phyloP scores from a whole-genome alignment of 2,113 vertebrate species.

The Bolborhynchus lineola region DNA sequence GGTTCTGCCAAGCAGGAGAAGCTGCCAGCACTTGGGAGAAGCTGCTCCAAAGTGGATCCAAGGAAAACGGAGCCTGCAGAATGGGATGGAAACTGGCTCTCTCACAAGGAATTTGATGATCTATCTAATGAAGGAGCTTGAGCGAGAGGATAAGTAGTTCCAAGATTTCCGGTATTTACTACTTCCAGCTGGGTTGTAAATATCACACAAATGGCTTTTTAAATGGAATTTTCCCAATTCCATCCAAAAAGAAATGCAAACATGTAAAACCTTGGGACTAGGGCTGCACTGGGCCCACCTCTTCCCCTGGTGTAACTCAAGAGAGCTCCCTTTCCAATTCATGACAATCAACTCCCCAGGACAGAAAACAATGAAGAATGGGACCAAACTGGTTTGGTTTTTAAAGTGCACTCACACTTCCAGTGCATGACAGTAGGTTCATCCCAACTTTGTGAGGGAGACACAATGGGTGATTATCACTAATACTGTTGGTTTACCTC shows the following conservation, averaged over 20 bases:
- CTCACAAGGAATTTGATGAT: slow-evolving; percentile 56
- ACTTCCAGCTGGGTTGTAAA: slow-evolving; percentile 62
- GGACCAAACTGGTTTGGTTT: neutral
- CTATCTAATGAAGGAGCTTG: slow-evolving; percentile 43
- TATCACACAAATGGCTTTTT: slow-evolving; percentile 55
- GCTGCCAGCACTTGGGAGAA: neutral
- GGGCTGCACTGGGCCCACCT: neutral
- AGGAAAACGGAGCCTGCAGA: slow-evolving; percentile 51
- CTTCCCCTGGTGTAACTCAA: neutral
- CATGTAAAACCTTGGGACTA: neutral
- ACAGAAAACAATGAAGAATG: neutral
- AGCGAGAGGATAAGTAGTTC: slow-evolving; percentile 11
- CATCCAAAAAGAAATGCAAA: neutral
- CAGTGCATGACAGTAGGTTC: neutral
- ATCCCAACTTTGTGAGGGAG: neutral
- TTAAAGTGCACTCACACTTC: neutral
- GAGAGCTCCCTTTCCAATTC: neutral
- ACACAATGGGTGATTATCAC: slow-evolving; percentile 37
- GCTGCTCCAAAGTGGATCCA: slow-evolving; percentile 4
- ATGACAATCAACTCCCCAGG: neutral
- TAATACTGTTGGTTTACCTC: neutral
- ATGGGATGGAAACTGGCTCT: slow-evolving; percentile 55
- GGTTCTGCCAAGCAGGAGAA: neutral
- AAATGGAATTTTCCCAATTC: slow-evolving; percentile 45
- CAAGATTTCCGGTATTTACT: slow-evolving; percentile 62